phyloP scores from a whole-genome alignment of 2,888 invertebrate species.

The Zygothrica quintamaculata region DNA sequence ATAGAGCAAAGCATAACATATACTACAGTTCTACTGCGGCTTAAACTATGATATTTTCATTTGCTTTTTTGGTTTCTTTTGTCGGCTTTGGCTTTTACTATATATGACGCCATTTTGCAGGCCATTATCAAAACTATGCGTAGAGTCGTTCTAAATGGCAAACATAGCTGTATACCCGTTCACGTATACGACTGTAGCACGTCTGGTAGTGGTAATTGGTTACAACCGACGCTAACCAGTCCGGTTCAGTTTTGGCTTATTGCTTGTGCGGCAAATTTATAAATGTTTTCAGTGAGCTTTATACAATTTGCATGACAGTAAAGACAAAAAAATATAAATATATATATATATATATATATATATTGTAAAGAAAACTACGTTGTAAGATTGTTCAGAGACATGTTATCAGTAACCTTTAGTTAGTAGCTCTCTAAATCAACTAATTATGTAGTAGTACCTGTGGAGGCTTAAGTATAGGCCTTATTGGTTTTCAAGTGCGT shows the following conservation, averaged over 20 bases:
- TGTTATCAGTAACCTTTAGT: slow-evolving; percentile 47
- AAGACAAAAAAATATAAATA: no score
- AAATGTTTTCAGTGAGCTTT: slow-evolving; percentile 30
- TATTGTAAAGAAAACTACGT: slow-evolving; percentile 26
- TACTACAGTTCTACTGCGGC: no score
- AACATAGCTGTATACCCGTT: no score
- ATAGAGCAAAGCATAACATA: no score
- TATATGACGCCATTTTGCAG: slow-evolving; percentile 34
- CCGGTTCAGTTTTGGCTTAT: slow-evolving; percentile 41
- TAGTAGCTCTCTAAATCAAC: slow-evolving; percentile 5
- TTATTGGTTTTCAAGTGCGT: slow-evolving; percentile 17
- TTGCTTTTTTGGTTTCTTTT: neutral
- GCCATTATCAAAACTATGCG: slow-evolving; percentile 16
- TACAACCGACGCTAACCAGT: slow-evolving; percentile 71
- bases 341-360: no score
- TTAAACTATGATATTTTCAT: no score
- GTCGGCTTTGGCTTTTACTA: slow-evolving; percentile 14
- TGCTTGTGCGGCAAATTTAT: slow-evolving; percentile 34
- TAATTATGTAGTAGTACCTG: slow-evolving; percentile 18
- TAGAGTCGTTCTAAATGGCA: no score
- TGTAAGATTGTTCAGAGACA: slow-evolving; percentile 24
- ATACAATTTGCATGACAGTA: slow-evolving; percentile 40
- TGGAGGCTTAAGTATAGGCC: no score
- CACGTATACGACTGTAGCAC: slow-evolving; percentile 3
- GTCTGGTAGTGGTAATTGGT: slow-evolving; percentile 58